Evolutionary conservation across 2,797 vertebrate species (phyloP), one percentile per base, ranked within the genome.

Genomic region (Cryptoblepharus egeriae): DNA sequence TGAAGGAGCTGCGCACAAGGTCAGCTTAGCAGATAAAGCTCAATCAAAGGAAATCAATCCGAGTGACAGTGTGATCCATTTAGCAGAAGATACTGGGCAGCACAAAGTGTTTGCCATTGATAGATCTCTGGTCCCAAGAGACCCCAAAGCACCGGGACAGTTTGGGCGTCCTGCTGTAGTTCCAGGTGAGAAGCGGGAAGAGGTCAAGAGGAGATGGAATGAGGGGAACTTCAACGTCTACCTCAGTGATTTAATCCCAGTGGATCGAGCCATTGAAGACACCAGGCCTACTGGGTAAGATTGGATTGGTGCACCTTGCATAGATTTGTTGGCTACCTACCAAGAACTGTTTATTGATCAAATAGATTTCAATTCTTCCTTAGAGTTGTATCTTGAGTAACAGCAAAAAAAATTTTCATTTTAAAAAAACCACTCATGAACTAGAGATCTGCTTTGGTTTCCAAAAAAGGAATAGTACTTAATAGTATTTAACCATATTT

Each of bases 221-320:
- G 99, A 99, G 93, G 99, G 99, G 6, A 95, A 98, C 85, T 99
- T 99, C 77, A 99, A 99, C 0, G 99, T 99, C 88, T 98, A 97
- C 92, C 96, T 99, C 90, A 99, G 98, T 3, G 97, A 99, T 11
- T 63, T 97, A 94, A 99, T 99, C 89, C 98, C 99, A 0, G 86
- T 98, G 84, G 98, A 99, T 91, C 95, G 99, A 63, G 97, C 97
- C 80, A 82, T 99, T 26, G 93, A 96, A 0, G 99, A 99, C 92
- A 98, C 98, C 88, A 97, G 99, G 87, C 99, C 99, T 1, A 84
- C 92, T 2, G 94, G 90, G 99, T 99, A 96, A 99, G 95, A 89
- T 0, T 10, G 3, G 85, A 83, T 80, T 37, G 84, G 71, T 87
- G 84, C 52, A 24, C 52, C 32, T 57, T 0, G 30, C 71, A 1